These are phyloP conservation scores for Gastrophysa polygoni DNA, from an alignment of 2,888 invertebrate species.

Conservation along the genomic window DNA sequence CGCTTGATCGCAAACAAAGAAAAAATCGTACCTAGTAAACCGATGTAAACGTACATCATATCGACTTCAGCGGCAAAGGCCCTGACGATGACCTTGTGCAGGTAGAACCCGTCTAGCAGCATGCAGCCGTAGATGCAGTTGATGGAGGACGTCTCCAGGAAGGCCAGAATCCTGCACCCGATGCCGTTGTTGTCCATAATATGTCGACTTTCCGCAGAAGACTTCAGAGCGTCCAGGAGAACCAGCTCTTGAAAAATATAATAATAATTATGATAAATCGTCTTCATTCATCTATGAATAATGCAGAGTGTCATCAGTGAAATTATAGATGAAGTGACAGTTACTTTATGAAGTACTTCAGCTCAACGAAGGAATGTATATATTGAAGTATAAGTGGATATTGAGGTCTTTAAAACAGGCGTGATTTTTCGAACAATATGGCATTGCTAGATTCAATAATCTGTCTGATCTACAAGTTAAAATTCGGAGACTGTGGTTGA, in stretches of 20 bases:
- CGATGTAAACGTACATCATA: conserved; percentile 18
- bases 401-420: no score
- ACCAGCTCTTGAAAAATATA: conserved; percentile 55
- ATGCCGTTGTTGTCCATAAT: conserved; percentile 62
- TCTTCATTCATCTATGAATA: no score
- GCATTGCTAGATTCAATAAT: no score
- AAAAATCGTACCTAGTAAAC: conserved; percentile 19
- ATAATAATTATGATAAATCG: neutral
- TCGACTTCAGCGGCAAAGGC: conserved; percentile 62
- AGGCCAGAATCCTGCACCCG: conserved; percentile 63
- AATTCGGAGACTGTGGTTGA: no score
- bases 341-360: no score
- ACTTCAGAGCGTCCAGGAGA: conserved; percentile 64
- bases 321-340: no score
- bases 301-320: no score
- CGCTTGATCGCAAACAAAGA: no score
- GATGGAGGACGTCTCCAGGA: conserved; percentile 62
- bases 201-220: conserved; percentile 54
- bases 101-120: conserved; percentile 69
- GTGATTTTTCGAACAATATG: no score
- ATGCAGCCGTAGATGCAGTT: conserved; percentile 72
- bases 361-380: no score
- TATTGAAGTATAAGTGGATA: no score
- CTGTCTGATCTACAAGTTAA: no score
- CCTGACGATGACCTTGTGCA: conserved; percentile 71